Percentiles rank a stretch among this genome's conserved stretches.
phyloP scores from a whole-genome alignment of 2,113 vertebrate species.

The Capreolus pygargus region DNA sequence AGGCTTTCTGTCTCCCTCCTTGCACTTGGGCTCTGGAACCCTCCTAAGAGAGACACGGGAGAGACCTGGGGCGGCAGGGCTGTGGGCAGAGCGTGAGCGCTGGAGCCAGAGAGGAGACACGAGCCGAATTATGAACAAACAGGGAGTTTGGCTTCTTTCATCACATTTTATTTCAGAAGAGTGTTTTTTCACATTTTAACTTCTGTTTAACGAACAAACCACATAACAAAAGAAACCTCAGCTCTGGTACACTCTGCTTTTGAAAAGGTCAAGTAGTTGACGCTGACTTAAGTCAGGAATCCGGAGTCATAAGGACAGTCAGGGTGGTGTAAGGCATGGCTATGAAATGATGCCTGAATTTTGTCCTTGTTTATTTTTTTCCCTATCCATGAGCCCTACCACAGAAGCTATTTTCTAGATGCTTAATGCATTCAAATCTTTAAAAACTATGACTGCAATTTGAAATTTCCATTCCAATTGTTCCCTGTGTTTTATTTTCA shows the following conservation, averaged over 20 bases:
- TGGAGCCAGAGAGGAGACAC: neutral
- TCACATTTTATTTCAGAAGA: neutral
- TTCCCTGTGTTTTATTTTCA: conserved; percentile 43
- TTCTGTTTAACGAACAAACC: neutral
- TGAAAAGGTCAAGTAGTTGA: neutral
- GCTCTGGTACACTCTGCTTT: neutral
- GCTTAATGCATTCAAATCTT: neutral
- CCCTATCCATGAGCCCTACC: neutral
- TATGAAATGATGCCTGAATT: neutral
- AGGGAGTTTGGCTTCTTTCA: neutral
- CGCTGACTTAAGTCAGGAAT: neutral
- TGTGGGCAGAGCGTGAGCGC: fast-evolving
- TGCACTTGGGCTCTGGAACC: neutral
- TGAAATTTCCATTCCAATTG: conserved; percentile 29
- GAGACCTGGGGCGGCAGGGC: neutral
- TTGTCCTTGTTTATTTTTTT: neutral
- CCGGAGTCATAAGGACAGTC: neutral
- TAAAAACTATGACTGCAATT: neutral
- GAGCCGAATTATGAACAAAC: neutral
- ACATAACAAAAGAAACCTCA: neutral
- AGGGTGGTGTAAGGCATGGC: fast-evolving
- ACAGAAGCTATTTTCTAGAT: neutral
- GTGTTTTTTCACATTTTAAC: neutral
- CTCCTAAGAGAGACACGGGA: neutral
- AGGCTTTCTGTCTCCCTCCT: neutral